These are phyloP conservation scores for Megaustenia siamemsis DNA, from an alignment of 2,888 invertebrate genomes.

Conservation along the genomic window DNA sequence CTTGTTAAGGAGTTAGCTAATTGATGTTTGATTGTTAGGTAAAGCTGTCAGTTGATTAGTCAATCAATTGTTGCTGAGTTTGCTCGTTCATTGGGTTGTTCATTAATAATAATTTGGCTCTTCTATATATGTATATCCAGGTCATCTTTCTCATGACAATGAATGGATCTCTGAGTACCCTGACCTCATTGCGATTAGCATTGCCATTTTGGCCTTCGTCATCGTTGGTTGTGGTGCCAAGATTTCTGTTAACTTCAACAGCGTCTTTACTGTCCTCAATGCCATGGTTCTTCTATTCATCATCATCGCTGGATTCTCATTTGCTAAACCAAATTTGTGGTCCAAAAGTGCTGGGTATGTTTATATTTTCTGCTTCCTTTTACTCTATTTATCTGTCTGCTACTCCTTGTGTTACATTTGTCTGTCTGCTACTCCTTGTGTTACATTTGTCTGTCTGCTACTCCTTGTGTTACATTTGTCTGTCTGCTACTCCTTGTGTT, in stretches of 20 bases:
- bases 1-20: no score
- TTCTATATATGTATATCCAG: not conserved
- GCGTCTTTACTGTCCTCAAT: conserved; percentile 79
- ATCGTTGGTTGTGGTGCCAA: conserved; percentile 79
- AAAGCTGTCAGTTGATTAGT: no score
- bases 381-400: no score
- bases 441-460: no score
- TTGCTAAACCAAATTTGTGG: conserved; percentile 91
- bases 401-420: no score
- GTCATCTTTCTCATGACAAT: conserved; percentile 53
- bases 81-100: no score
- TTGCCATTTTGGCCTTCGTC: conserved; percentile 81
- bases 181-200: conserved; percentile 79
- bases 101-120: not conserved
- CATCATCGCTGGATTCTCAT: conserved; percentile 87
- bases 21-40: no score
- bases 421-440: no score
- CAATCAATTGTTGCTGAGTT: no score
- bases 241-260: conserved; percentile 79
- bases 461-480: no score
- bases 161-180: conserved; percentile 78
- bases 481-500: no score
- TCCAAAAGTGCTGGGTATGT: conserved; percentile 78
- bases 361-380: no score
- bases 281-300: conserved; percentile 79